Evolutionary conservation across 2,888 invertebrate species (phyloP).

Genomic region (Callyntrura sp.): DNA sequence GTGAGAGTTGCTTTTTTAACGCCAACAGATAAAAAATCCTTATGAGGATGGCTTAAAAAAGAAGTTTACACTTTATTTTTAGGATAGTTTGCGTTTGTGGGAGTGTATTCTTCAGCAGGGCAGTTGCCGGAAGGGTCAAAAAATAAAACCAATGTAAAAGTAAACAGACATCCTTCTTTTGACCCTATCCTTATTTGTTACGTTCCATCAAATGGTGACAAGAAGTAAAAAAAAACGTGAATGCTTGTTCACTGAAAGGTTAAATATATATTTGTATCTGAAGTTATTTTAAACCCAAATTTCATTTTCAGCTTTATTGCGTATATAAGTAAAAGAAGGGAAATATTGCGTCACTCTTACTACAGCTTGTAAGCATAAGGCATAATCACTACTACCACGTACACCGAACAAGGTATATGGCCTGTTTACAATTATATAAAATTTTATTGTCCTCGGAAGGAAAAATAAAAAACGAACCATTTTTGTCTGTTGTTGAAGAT

Average conservation of each 20-base stretch:
- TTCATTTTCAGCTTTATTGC: no score
- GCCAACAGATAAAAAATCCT: constrained; percentile 36
- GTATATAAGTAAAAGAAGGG: no score
- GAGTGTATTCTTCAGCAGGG: constrained; percentile 13
- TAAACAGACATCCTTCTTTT: constrained; percentile 74
- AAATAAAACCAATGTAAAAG: constrained; percentile 48
- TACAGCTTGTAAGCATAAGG: no score
- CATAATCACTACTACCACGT: no score
- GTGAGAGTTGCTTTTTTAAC: constrained; percentile 70
- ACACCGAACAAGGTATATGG: neutral
- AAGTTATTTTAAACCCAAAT: neutral
- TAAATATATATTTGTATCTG: neutral
- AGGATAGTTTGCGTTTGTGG: neutral
- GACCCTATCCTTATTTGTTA: constrained; percentile 50
- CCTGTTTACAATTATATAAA: constrained; percentile 26
- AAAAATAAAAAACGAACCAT: neutral
- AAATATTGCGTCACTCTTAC: no score
- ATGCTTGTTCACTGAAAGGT: neutral
- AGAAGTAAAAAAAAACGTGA: neutral
- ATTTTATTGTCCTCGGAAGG: constrained; percentile 25
- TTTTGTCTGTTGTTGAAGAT: neutral
- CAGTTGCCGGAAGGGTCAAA: constrained; percentile 72
- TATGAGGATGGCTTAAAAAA: neutral
- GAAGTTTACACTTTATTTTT: constrained; percentile 40
- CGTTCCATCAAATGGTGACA: constrained; percentile 50